These are phyloP conservation scores for Agrilus cyanescens DNA, from an alignment of 2,888 invertebrate genomes.

Conservation along the genomic window DNA sequence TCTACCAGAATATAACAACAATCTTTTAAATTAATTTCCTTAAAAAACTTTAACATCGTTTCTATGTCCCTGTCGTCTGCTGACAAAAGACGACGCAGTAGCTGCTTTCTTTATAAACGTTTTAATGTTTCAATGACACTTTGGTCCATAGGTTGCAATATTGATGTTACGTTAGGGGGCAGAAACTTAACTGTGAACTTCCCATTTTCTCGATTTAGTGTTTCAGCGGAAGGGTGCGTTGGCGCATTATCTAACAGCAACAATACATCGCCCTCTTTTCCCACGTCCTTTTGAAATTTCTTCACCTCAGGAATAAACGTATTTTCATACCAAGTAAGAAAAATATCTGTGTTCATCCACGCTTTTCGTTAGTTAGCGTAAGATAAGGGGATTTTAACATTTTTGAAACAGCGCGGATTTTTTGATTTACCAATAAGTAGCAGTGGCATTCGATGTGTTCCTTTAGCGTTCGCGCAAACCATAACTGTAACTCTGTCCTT, in stretches of 20 bases:
- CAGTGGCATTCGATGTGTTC: conserved; percentile 18
- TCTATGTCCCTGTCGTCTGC: conserved; percentile 11
- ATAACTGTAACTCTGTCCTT: conserved; percentile 20
- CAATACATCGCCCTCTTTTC: conserved; percentile 3
- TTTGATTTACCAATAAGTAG: conserved; percentile 21
- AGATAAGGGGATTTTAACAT: conserved; percentile 11
- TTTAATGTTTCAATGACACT: conserved; percentile 14
- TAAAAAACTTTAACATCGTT: conserved; percentile 9
- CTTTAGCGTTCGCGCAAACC: conserved; percentile 20
- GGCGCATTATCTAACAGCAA: conserved; percentile 2
- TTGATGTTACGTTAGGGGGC: conserved; percentile 12
- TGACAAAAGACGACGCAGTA: conserved; percentile 12
- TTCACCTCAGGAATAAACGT: conserved; percentile 15
- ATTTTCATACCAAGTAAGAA: conserved; percentile 17
- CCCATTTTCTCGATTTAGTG: conserved; percentile 3
- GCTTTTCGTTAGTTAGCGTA: conserved; percentile 15
- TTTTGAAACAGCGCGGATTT: too few species aligned
- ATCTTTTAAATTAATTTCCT: too few species aligned
- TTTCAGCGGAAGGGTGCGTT: background rate
- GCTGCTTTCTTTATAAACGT: conserved; percentile 15
- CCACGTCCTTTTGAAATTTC: conserved; percentile 5
- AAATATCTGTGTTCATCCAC: conserved; percentile 19
- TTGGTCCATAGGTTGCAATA: conserved; percentile 22
- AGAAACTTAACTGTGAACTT: conserved; percentile 4
- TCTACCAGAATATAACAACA: conserved; percentile 14